Evolutionary conservation across 2,113 vertebrate genomes (phyloP).

Genomic region (Brevimyrus niger): DNA sequence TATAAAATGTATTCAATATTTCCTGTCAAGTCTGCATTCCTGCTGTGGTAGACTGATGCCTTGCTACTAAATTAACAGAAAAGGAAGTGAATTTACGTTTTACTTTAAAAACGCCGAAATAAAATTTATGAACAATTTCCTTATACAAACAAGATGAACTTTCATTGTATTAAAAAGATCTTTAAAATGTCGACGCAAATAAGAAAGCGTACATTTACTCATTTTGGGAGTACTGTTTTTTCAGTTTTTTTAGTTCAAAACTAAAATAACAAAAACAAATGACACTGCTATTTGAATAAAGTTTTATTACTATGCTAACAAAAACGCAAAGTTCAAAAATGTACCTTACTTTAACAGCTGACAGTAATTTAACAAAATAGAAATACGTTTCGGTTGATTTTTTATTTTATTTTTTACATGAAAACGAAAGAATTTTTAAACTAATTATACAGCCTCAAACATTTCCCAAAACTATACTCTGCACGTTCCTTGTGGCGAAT

Average conservation of each 20-base stretch:
- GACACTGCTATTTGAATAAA: slow-evolving; percentile 34
- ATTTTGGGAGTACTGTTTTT: slow-evolving; percentile 33
- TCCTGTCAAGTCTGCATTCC: neutral
- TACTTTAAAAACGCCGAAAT: neutral
- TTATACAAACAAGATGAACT: slow-evolving; percentile 46
- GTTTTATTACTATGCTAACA: slow-evolving; percentile 20
- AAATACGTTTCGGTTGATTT: neutral
- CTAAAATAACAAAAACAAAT: slow-evolving; percentile 41
- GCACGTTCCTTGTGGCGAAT: neutral
- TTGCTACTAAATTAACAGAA: neutral
- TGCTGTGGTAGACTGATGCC: neutral
- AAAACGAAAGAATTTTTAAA: slow-evolving; percentile 1
- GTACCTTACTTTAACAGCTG: slow-evolving; percentile 8
- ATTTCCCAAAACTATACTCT: neutral
- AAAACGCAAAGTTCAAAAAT: slow-evolving; percentile 19
- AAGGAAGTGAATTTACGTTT: neutral
- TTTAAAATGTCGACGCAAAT: slow-evolving; percentile 42
- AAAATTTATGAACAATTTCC: neutral
- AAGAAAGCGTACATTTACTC: slow-evolving; percentile 52
- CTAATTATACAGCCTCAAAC: slow-evolving; percentile 11
- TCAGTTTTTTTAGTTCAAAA: slow-evolving; percentile 38
- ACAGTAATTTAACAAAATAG: slow-evolving; percentile 18
- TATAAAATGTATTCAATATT: neutral
- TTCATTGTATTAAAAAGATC: slow-evolving; percentile 59
- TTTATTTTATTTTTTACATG: neutral